Conservation (phyloP, 2,113 vertebrate genomes). For the Otolemur garnettii region DNA sequence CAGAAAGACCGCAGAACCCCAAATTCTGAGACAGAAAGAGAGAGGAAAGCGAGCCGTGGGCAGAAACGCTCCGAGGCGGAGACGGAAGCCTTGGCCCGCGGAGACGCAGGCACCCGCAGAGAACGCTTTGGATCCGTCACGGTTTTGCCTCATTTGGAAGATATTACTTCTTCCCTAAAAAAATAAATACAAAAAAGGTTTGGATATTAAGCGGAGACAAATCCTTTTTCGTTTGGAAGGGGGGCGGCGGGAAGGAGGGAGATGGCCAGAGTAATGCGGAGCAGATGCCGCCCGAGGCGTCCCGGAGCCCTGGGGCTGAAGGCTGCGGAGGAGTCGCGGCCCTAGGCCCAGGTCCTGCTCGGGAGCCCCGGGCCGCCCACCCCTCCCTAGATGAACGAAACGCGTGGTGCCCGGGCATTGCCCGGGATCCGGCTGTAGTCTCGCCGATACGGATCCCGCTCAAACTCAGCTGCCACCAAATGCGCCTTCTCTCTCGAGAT, state of each 20-base stretch:
- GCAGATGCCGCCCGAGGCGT: constrained; percentile 78
- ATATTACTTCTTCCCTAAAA: constrained; percentile 82
- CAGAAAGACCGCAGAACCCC: not conserved
- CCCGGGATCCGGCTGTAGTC: not conserved
- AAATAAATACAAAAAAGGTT: constrained; percentile 84
- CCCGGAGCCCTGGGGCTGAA: constrained; percentile 55
- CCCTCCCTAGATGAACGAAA: not conserved
- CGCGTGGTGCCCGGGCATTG: not conserved
- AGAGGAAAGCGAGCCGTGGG: constrained; percentile 16
- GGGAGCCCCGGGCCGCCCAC: not conserved
- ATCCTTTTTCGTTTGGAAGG: constrained; percentile 81
- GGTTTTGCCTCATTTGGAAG: constrained; percentile 84
- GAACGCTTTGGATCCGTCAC: constrained; percentile 82
- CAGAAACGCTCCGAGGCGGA: constrained; percentile 60
- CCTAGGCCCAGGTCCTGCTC: not conserved
- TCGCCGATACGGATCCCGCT: not conserved
- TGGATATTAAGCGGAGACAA: constrained; percentile 84
- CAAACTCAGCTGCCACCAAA: not conserved
- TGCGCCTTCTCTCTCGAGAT: constrained; percentile 9
- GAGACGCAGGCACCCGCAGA: constrained; percentile 79
- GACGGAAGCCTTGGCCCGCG: constrained; percentile 60
- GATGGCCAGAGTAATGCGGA: constrained; percentile 75
- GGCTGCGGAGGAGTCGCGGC: constrained; percentile 52
- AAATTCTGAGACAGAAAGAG: constrained; percentile 13
- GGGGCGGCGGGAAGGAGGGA: constrained; percentile 49